phyloP scores from a whole-genome alignment of 2,797 vertebrate species.

The Siniperca undulata region DNA sequence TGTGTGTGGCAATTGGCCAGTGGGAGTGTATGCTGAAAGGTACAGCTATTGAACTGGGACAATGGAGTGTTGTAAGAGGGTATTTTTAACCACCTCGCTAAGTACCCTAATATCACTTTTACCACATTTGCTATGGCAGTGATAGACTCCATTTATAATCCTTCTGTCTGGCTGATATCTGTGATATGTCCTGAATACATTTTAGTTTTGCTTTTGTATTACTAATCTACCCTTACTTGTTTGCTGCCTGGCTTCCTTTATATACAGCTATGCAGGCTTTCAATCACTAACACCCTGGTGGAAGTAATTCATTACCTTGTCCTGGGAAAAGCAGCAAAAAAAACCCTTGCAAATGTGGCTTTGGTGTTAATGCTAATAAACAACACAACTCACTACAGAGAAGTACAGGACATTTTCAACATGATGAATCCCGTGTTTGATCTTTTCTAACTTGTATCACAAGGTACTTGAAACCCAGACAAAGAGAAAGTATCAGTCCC shows the following conservation, averaged over 20 bases:
- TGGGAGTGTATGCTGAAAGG: slow-evolving; percentile 35
- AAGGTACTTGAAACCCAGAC: slow-evolving; percentile 16
- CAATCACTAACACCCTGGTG: slow-evolving; percentile 44
- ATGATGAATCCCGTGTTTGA: not conserved
- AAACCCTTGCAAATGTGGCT: slow-evolving; percentile 17
- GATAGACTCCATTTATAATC: slow-evolving; percentile 43
- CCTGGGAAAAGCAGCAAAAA: slow-evolving; percentile 23
- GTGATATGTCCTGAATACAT: slow-evolving; percentile 62
- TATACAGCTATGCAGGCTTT: slow-evolving; percentile 16
- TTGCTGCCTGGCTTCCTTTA: slow-evolving; percentile 45
- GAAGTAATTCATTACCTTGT: slow-evolving; percentile 46
- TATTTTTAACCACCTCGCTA: slow-evolving; percentile 68
- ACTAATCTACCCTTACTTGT: slow-evolving; percentile 55
- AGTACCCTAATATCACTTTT: slow-evolving; percentile 50
- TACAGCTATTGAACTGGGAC: slow-evolving; percentile 62
- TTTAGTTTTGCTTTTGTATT: slow-evolving; percentile 54
- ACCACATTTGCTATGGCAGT: slow-evolving; percentile 40
- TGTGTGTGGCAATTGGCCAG: slow-evolving; percentile 20
- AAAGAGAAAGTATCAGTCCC: slow-evolving; percentile 7
- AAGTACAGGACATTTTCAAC: too few species aligned
- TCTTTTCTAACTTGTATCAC: not conserved
- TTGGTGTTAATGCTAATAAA: slow-evolving; percentile 15
- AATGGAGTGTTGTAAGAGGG: slow-evolving; percentile 63
- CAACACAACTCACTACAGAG: not conserved
- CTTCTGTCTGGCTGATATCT: slow-evolving; percentile 43